Evolutionary conservation across 2,113 vertebrate species (phyloP).

Genomic region (Prinia subflava): DNA sequence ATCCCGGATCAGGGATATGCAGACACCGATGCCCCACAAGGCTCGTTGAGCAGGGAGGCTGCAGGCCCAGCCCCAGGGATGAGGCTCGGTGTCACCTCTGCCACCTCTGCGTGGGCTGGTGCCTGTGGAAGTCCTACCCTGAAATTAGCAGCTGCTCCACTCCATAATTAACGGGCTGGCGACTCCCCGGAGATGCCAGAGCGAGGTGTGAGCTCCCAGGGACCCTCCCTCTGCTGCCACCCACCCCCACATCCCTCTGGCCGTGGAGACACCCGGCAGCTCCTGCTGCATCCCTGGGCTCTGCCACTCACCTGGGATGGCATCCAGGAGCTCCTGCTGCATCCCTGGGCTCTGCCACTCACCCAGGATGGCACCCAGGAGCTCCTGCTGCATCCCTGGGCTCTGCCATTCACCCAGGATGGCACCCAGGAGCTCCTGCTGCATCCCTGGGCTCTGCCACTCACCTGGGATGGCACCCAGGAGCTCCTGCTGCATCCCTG

Average conservation of each 20-base stretch:
- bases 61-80: neutral
- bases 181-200: conserved; percentile 14
- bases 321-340: neutral
- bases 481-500: neutral
- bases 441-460: neutral
- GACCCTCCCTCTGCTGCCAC: neutral
- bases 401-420: neutral
- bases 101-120: neutral
- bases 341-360: neutral
- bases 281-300: neutral
- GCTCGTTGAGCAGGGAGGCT: accelerated
- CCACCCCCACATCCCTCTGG: neutral
- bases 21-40: accelerated
- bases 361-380: accelerated
- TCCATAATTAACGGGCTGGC: neutral
- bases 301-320: neutral
- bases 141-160: neutral
- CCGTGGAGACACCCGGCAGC: accelerated
- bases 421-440: neutral
- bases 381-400: neutral
- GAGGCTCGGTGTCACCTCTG: neutral
- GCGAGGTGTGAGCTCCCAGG: neutral
- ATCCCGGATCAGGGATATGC: accelerated
- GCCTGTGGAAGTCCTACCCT: neutral
- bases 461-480: neutral